Percentiles rank a stretch among this genome's conserved stretches.
Evolutionary conservation across 2,797 vertebrate species (phyloP).

Genomic region (Melopsittacus undulatus): DNA sequence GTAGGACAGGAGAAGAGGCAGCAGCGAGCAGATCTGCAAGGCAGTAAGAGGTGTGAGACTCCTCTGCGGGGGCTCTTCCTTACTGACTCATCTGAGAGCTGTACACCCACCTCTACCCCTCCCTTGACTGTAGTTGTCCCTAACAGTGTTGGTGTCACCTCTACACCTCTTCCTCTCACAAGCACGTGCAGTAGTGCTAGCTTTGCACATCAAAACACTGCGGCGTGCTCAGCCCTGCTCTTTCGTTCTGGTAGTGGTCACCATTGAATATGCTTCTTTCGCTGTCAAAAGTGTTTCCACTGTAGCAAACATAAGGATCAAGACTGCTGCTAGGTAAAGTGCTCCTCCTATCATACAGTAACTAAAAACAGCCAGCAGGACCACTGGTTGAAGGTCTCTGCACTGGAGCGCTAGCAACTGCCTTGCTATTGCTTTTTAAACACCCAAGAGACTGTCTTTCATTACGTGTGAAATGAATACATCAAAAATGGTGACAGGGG

Average conservation of each 20-base stretch:
- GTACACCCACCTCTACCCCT: conserved; percentile 30
- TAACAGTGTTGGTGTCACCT: neutral
- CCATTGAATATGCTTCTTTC: neutral
- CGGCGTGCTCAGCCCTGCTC: neutral
- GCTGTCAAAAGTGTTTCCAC: neutral
- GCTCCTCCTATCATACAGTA: neutral
- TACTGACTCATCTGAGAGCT: conserved; percentile 50
- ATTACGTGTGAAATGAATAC: conserved; percentile 5
- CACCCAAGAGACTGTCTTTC: neutral
- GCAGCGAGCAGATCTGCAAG: neutral
- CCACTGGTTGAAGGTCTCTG: neutral
- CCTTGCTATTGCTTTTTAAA: neutral
- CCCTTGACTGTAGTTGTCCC: neutral
- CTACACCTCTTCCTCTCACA: neutral
- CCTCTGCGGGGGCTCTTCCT: conserved; percentile 13
- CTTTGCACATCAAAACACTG: neutral
- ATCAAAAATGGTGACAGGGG: conserved; percentile 17
- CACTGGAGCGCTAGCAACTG: neutral
- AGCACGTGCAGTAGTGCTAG: neutral
- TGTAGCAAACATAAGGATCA: neutral
- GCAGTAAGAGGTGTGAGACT: conserved; percentile 44
- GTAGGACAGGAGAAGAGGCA: conserved; percentile 28
- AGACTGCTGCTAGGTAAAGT: neutral
- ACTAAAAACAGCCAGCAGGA: neutral
- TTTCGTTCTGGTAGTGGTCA: conserved; percentile 13